These are phyloP conservation scores for Cryptophagus acutangulus DNA, from an alignment of 2,888 invertebrate species.

Conservation along the genomic window DNA sequence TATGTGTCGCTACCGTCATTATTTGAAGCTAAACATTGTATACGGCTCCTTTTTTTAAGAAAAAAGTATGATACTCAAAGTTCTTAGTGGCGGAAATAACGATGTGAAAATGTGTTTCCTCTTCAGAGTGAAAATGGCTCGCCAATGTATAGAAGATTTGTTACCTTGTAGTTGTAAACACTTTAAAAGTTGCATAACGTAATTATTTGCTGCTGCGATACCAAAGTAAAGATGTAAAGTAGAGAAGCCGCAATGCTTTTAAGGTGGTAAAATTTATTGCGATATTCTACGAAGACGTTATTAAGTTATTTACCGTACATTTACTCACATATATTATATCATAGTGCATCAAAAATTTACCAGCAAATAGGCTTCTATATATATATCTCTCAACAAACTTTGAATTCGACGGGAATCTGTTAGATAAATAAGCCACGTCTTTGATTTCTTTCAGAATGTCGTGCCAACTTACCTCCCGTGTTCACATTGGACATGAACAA, in stretches of 20 bases:
- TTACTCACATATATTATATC: not conserved
- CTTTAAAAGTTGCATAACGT: not conserved
- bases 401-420: no score
- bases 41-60: no score
- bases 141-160: no score
- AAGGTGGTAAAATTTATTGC: slow-evolving; percentile 1
- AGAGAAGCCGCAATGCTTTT: slow-evolving; percentile 2
- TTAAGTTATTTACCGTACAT: not conserved
- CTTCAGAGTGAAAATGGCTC: no score
- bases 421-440: no score
- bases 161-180: slow-evolving; percentile 3
- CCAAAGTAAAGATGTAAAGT: slow-evolving; percentile 1
- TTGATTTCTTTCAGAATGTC: slow-evolving; percentile 45
- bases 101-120: no score
- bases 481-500: slow-evolving; percentile 75
- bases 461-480: slow-evolving; percentile 63
- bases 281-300: slow-evolving; percentile 2
- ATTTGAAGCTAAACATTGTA: no score
- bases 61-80: no score
- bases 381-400: no score
- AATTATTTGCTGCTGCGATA: not conserved
- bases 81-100: no score
- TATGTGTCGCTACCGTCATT: no score
- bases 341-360: not conserved
- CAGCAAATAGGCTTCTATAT: no score